phyloP scores from a whole-genome alignment of 2,888 invertebrate species.

The Drosophila atripex region DNA sequence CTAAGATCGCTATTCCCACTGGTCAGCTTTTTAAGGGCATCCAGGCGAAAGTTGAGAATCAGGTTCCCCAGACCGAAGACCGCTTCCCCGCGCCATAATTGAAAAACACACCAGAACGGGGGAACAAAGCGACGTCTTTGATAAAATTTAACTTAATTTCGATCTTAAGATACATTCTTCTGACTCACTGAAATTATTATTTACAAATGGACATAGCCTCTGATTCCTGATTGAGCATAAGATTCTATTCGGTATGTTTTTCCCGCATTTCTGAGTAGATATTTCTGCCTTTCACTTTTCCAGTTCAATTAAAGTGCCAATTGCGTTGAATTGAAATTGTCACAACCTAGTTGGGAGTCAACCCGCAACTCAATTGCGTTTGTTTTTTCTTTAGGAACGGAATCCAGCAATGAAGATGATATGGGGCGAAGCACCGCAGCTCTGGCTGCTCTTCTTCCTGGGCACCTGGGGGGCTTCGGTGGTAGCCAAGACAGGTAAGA shows the following conservation, averaged over 20 bases:
- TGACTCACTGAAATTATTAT: slow-evolving; percentile 18
- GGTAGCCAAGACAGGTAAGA: slow-evolving; percentile 76
- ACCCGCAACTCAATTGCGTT: slow-evolving; percentile 25
- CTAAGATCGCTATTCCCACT: slow-evolving; percentile 10
- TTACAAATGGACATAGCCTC: not conserved
- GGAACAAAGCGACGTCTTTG: slow-evolving; percentile 38
- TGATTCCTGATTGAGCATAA: not conserved
- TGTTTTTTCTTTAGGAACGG: slow-evolving; percentile 10
- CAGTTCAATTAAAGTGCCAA: slow-evolving; percentile 57
- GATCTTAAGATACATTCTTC: not conserved
- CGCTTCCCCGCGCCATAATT: not conserved
- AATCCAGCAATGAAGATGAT: not conserved
- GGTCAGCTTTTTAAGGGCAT: slow-evolving; percentile 41
- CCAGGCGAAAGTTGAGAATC: slow-evolving; percentile 66
- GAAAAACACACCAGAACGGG: not conserved
- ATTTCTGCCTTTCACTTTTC: slow-evolving; percentile 60
- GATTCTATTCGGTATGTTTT: not conserved
- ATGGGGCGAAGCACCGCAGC: slow-evolving; percentile 23
- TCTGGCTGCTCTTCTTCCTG: slow-evolving; percentile 46
- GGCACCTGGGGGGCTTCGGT: slow-evolving; percentile 71
- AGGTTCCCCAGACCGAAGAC: slow-evolving; percentile 47
- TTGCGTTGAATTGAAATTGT: slow-evolving; percentile 66
- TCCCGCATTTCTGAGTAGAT: slow-evolving; percentile 5
- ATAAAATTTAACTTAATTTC: not conserved
- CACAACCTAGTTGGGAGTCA: slow-evolving; percentile 21